phyloP scores from a whole-genome alignment of 2,888 invertebrate genomes.

The Chloroclystis v-ata region DNA sequence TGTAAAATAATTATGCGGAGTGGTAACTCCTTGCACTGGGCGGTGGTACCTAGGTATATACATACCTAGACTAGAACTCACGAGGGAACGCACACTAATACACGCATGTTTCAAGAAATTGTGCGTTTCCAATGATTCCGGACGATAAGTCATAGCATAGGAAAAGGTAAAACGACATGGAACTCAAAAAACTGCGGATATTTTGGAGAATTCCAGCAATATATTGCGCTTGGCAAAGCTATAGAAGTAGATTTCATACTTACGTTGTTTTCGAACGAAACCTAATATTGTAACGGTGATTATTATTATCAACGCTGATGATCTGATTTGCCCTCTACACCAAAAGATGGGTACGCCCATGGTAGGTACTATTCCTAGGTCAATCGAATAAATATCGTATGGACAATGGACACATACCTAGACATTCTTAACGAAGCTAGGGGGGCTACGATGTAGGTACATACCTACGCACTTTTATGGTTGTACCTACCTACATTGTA shows the following conservation, averaged over 20 bases:
- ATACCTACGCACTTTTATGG: background rate
- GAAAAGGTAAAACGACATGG: background rate
- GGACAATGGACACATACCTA: background rate
- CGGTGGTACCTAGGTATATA: conserved; percentile 6
- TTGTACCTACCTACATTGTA: too few relatives aligned
- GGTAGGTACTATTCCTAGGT: too few relatives aligned
- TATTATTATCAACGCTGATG: too few relatives aligned
- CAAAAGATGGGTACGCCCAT: too few relatives aligned
- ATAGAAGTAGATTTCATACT: too few relatives aligned
- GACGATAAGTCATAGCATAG: background rate
- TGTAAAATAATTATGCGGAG: conserved; percentile 15
- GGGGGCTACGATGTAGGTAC: background rate
- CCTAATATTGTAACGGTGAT: too few relatives aligned
- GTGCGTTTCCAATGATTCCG: conserved; percentile 31
- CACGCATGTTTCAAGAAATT: conserved; percentile 41
- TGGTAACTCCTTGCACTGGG: conserved; percentile 2
- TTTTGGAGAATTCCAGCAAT: too few relatives aligned
- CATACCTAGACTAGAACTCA: conserved; percentile 15
- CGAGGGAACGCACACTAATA: conserved; percentile 26
- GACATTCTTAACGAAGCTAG: background rate
- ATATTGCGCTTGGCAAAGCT: too few relatives aligned
- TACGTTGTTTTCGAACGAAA: too few relatives aligned
- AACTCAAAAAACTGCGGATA: background rate
- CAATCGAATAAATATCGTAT: too few relatives aligned
- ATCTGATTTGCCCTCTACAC: too few relatives aligned